A percentile compares a stretch with the other conserved stretches of the same genome.
Conservation (phyloP, 2,888 invertebrate genomes). For the Craniophora ligustri region DNA sequence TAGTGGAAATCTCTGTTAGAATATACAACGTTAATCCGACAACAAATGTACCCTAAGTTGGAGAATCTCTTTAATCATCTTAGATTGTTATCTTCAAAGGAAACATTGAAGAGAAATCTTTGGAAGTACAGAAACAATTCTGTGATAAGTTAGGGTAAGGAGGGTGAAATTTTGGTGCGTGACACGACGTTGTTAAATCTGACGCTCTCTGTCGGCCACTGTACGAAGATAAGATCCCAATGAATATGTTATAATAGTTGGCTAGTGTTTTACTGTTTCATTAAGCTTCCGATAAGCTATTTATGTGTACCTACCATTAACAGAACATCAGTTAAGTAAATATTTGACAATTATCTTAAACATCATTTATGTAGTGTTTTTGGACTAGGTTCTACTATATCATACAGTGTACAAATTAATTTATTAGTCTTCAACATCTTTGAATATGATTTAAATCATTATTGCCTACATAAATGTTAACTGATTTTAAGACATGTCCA, state of each 20-base stretch:
- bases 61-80: slow-evolving; percentile 32
- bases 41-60: slow-evolving; percentile 34
- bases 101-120: slow-evolving; percentile 22
- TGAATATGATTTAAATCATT: no score
- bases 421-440: no score
- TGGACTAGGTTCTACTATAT: no score
- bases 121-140: slow-evolving; percentile 34
- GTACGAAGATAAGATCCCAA: slow-evolving; percentile 15
- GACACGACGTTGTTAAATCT: neutral
- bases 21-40: slow-evolving; percentile 2
- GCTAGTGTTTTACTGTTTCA: neutral
- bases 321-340: no score
- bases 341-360: no score
- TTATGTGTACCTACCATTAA: neutral
- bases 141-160: slow-evolving; percentile 15
- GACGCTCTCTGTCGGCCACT: neutral
- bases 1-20: slow-evolving; percentile 12
- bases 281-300: slow-evolving; percentile 4
- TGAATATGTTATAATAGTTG: neutral
- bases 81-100: slow-evolving; percentile 40
- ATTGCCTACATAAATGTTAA: no score
- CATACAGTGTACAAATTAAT: no score
- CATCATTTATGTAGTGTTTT: no score
- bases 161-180: neutral
- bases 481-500: no score